A percentile compares a stretch with the other conserved stretches of the same genome.
These are phyloP conservation scores for Phoebastria nigripes DNA, from an alignment of 2,797 vertebrate genomes.

Conservation along the genomic window DNA sequence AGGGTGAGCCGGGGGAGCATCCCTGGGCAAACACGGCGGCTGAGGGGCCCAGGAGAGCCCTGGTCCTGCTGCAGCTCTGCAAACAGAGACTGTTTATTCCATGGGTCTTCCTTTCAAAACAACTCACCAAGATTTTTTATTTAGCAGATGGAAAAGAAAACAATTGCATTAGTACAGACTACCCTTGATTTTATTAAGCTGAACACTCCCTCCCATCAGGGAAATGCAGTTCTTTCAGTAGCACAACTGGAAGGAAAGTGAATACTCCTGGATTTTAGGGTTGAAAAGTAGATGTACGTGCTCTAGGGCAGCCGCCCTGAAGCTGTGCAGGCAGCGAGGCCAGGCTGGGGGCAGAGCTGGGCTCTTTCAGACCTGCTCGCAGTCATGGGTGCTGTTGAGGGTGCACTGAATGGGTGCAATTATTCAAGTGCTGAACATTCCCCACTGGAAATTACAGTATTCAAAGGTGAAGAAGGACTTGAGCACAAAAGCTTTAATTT, in stretches of 20 bases:
- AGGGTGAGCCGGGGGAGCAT: neutral
- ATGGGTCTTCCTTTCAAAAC: neutral
- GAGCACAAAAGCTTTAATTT: neutral
- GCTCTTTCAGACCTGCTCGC: neutral
- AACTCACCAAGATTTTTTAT: neutral
- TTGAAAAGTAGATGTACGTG: rapidly evolving
- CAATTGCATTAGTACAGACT: neutral
- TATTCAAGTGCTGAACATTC: neutral
- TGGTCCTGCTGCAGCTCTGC: neutral
- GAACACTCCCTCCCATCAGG: neutral
- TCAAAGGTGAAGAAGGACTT: neutral
- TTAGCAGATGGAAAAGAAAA: neutral
- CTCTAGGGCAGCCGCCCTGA: neutral
- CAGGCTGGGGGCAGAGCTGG: neutral
- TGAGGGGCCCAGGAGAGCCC: neutral
- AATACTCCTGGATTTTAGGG: neutral
- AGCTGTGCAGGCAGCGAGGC: neutral
- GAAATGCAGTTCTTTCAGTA: neutral
- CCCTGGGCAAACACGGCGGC: rapidly evolving
- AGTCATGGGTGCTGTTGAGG: neutral
- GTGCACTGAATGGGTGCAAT: neutral
- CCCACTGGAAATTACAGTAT: neutral
- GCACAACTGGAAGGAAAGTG: neutral
- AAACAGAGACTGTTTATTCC: neutral
- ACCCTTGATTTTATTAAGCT: neutral